Percentiles rank a stretch among this genome's conserved stretches.
These are phyloP conservation scores for Bicyclus anynana DNA, from an alignment of 1,140 invertebrate species.

Conservation along the genomic window DNA sequence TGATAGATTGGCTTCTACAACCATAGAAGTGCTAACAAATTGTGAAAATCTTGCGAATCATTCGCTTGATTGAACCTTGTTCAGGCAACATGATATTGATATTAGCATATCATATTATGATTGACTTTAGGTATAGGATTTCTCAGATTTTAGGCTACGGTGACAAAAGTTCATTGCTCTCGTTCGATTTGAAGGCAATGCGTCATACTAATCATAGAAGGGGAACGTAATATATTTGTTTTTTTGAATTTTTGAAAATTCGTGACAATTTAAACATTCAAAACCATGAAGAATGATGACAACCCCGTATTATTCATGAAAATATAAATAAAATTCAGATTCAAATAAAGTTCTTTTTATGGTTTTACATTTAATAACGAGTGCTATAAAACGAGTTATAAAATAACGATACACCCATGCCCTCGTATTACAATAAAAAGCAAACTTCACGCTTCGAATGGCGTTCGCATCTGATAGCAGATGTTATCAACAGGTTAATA, in stretches of 20 bases:
- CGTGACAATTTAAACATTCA: too few relatives aligned
- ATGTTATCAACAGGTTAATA: slow-evolving; percentile 35
- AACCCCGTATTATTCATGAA: not conserved
- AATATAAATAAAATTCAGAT: not conserved
- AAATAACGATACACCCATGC: slow-evolving; percentile 2
- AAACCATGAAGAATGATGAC: too few relatives aligned
- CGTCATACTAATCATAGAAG: too few relatives aligned
- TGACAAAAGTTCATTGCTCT: too few relatives aligned
- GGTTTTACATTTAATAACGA: not conserved
- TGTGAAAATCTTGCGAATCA: not conserved
- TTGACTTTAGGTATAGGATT: too few relatives aligned
- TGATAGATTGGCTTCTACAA: not conserved
- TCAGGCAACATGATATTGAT: not conserved
- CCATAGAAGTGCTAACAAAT: not conserved
- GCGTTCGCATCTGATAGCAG: slow-evolving; percentile 35
- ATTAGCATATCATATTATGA: not conserved
- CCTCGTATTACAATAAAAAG: slow-evolving; percentile 28
- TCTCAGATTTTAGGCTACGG: too few relatives aligned
- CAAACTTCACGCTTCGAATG: slow-evolving; percentile 37
- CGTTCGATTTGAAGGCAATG: too few relatives aligned
- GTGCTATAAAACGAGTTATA: not conserved
- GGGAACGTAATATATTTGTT: too few relatives aligned
- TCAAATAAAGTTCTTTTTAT: not conserved
- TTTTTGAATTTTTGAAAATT: too few relatives aligned
- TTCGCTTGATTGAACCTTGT: not conserved